Evolutionary conservation across 2,888 invertebrate species (phyloP), one percentile per base, ranked within the genome.

Genomic region (Drosophila austrosaltans): DNA sequence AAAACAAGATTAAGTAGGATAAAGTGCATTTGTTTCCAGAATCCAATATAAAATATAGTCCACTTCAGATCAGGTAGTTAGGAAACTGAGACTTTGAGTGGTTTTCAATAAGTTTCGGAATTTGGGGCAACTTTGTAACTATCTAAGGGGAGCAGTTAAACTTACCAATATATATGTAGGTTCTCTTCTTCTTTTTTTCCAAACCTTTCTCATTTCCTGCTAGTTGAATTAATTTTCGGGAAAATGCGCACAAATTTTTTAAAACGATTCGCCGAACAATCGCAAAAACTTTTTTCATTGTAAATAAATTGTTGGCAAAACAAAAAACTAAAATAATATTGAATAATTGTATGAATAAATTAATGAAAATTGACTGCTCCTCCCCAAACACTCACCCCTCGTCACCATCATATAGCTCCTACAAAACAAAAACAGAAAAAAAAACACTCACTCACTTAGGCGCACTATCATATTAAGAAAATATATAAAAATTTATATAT

Each of bases 231-330:
- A 16, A 72, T 60, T 25, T 70, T 72, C 57, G 64, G 62, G 44
- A 32, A 72, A 87, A 87, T 75, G 85, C 82, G 82, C 82, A 83
- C 82, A 83, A 83, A 48, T 82, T 72, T 60, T 72, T 60, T 72
- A 66, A 73, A 66, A 66, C 40, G 58, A 66, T 62, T 72, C 62
- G 42, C 72, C 65, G 57, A 76, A 65, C 30, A 69, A 75, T 39
- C 56, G 48, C 22, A 48, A 25, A 20, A 48, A 10, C 30, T 30
- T 42, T 70, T 79, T 75, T 68, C 59, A 66, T 77, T 82, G 86
- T 87, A 84, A 77, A 84, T 86, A 82, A 56, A 62, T 69, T 69
- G 68, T 81, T 78, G 54, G 64, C 56, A 66, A 65, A 59, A 48
- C 30, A 58, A 44, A 28, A 42, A 59, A 61, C 57, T 5, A 40